These are phyloP conservation scores for Drosophila pseudoobscura DNA, from an alignment of 1,140 invertebrate genomes.

Conservation along the genomic window DNA sequence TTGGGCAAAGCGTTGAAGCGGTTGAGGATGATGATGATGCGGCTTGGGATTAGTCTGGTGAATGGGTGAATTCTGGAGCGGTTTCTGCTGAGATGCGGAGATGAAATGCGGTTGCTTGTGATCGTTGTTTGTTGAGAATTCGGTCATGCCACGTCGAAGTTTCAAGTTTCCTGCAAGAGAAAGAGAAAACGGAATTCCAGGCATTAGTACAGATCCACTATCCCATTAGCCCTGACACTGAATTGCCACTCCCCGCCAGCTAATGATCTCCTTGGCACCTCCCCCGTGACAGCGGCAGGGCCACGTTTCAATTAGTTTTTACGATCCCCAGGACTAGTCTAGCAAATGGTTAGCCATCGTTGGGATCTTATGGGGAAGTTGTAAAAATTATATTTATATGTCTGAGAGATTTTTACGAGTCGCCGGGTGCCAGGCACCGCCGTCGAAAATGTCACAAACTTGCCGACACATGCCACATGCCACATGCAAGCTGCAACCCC, in stretches of 20 bases:
- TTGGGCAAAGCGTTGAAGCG: conserved; percentile 59
- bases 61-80: conserved; percentile 75
- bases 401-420: conserved; percentile 60
- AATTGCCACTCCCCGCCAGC: conserved; percentile 19
- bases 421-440: neutral
- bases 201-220: neutral
- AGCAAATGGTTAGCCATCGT: conserved; percentile 37
- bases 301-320: conserved; percentile 75
- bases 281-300: conserved; percentile 28
- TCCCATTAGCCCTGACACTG: conserved; percentile 49
- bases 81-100: conserved; percentile 58
- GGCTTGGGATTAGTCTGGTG: conserved; percentile 41
- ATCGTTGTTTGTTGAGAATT: conserved; percentile 82
- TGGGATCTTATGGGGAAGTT: conserved; percentile 27
- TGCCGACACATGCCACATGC: conserved; percentile 36
- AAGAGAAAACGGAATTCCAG: neutral
- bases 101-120: conserved; percentile 74
- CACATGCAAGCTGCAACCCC: conserved; percentile 48
- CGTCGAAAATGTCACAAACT: conserved; percentile 39
- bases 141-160: conserved; percentile 83
- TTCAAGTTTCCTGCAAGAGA: conserved; percentile 69
- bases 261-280: conserved; percentile 45
- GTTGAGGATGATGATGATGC: conserved; percentile 52
- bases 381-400: conserved; percentile 73
- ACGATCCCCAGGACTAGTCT: conserved; percentile 31